phyloP scores from a whole-genome alignment of 2,797 vertebrate species.

The Lateolabrax maculatus region DNA sequence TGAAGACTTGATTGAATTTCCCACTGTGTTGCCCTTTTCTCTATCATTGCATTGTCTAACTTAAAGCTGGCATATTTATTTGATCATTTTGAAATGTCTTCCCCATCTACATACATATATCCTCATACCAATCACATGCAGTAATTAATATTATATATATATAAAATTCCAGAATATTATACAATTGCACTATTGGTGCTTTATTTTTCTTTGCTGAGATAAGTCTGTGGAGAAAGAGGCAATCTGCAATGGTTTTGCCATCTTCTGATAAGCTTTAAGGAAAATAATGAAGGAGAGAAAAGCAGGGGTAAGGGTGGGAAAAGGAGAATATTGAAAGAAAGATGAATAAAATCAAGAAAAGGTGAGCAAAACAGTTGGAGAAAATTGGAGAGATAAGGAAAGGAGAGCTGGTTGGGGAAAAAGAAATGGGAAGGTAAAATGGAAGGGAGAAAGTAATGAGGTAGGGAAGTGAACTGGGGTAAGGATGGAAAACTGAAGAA shows the following conservation, averaged over 20 bases:
- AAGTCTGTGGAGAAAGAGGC: conserved; percentile 78
- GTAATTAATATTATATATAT: conserved; percentile 78
- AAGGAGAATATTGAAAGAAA: conserved; percentile 44
- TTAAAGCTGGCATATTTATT: conserved; percentile 47
- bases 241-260: conserved; percentile 79
- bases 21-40: conserved; percentile 6
- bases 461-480: conserved; percentile 41
- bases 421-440: conserved; percentile 51
- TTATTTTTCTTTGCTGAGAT: conserved; percentile 79
- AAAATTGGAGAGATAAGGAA: conserved; percentile 63
- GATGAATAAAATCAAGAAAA: conserved; percentile 49
- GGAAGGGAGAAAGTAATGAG: conserved; percentile 62
- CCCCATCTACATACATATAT: conserved; percentile 21
- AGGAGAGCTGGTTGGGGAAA: conserved; percentile 47
- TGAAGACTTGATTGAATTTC: conserved; percentile 63
- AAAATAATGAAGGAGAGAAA: conserved; percentile 27
- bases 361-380: conserved; percentile 47
- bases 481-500: conserved; percentile 58
- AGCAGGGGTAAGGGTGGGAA: conserved; percentile 36
- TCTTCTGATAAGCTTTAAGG: conserved; percentile 82
- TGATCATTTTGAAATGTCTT: conserved; percentile 58
- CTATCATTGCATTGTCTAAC: conserved; percentile 36
- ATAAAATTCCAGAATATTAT: conserved; percentile 84
- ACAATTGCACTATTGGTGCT: conserved; percentile 78
- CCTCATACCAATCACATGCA: conserved; percentile 40